These are phyloP conservation scores for Brevimyrus niger DNA, from an alignment of 2,113 vertebrate species.

Conservation along the genomic window DNA sequence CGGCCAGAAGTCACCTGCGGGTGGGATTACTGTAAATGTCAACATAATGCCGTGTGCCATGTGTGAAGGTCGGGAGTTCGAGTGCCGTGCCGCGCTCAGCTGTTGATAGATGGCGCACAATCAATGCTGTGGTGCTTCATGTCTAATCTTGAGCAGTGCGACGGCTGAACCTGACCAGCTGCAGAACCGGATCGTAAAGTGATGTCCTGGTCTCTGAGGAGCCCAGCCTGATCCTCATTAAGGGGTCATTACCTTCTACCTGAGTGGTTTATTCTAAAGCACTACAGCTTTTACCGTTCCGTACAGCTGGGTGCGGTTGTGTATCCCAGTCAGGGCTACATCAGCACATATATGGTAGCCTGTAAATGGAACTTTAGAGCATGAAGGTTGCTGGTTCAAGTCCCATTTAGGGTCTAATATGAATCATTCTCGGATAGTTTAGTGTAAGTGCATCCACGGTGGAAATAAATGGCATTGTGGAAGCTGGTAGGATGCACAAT, in stretches of 20 bases:
- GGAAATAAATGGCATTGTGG: neutral
- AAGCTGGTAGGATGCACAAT: neutral
- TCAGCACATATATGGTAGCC: neutral
- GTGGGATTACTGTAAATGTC: conserved; percentile 63
- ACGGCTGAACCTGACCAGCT: neutral
- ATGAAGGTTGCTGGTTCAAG: neutral
- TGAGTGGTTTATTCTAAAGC: neutral
- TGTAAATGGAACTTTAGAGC: neutral
- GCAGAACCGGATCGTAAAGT: neutral
- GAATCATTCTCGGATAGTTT: neutral
- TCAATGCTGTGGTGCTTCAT: conserved; percentile 42
- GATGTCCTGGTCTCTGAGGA: neutral
- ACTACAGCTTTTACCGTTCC: neutral
- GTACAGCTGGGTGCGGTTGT: neutral
- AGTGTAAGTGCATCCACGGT: neutral
- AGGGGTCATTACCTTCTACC: neutral
- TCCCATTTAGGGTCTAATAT: neutral
- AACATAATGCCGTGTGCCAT: conserved; percentile 58
- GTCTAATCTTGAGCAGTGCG: neutral
- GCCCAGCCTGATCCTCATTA: neutral
- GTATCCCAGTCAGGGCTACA: neutral
- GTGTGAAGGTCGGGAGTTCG: conserved; percentile 61
- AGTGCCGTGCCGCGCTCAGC: conserved; percentile 51
- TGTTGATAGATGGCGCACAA: conserved; percentile 52
- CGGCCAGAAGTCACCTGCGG: conserved; percentile 20